These are phyloP conservation scores for Rhopalosiphum maidis DNA, from an alignment of 1,140 invertebrate species.

Conservation along the genomic window DNA sequence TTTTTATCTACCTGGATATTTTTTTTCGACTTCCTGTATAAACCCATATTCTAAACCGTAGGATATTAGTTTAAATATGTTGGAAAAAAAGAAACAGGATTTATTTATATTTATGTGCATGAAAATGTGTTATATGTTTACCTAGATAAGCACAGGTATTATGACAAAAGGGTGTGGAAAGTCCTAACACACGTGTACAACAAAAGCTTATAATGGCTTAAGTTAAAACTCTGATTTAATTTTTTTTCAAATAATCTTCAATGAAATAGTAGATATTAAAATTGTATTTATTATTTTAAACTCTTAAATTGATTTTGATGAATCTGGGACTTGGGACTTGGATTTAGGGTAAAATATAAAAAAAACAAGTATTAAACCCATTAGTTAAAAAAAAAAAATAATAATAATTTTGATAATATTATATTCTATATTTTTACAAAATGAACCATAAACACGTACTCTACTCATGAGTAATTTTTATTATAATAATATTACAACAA, in stretches of 20 bases:
- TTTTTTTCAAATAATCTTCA: not conserved
- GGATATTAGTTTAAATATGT: slow-evolving; percentile 12
- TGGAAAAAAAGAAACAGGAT: not conserved
- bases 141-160: not conserved
- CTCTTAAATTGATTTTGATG: not conserved
- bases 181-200: not conserved
- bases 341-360: not conserved
- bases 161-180: not conserved
- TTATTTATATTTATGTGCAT: not conserved
- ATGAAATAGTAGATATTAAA: not conserved
- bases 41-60: not conserved
- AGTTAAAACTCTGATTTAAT: not conserved
- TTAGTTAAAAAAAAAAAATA: too few relatives aligned
- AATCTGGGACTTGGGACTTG: not conserved
- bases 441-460: too few relatives aligned
- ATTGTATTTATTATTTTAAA: not conserved
- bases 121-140: slow-evolving; percentile 10
- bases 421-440: too few relatives aligned
- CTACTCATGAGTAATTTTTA: too few relatives aligned
- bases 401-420: too few relatives aligned
- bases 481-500: too few relatives aligned
- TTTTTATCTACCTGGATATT: not conserved
- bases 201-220: not conserved
- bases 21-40: not conserved
- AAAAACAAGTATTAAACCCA: not conserved